Evolutionary conservation across 2,797 vertebrate genomes (phyloP).

Genomic region (Phoebastria nigripes): DNA sequence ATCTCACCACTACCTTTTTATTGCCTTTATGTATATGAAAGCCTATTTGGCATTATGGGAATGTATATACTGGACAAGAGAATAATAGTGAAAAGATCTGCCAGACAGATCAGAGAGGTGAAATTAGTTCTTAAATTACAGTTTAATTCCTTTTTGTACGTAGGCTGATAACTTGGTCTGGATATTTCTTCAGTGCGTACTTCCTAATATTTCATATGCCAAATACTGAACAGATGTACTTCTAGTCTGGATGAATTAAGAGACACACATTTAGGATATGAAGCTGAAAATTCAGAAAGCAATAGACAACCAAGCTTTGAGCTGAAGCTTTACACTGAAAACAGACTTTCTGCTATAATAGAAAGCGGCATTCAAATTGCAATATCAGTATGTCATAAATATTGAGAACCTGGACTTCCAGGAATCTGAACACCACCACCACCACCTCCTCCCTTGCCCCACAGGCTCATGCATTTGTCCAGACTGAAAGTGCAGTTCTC

Average conservation of each 20-base stretch:
- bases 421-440: background rate
- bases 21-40: background rate
- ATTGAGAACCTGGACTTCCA: background rate
- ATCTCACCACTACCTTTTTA: background rate
- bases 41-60: background rate
- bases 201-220: background rate
- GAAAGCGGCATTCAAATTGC: background rate
- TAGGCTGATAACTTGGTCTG: background rate
- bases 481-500: background rate
- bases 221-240: background rate
- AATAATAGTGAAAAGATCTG: background rate
- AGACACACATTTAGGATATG: background rate
- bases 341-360: background rate
- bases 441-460: background rate
- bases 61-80: background rate
- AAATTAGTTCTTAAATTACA: background rate
- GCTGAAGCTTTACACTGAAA: background rate
- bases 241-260: background rate
- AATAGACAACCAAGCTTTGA: background rate
- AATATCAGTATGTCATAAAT: background rate
- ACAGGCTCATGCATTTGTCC: background rate
- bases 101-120: background rate
- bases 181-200: background rate
- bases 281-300: background rate
- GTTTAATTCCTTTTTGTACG: background rate